A percentile compares a stretch with the other conserved stretches of the same genome.
phyloP scores from a whole-genome alignment of 2,888 invertebrate genomes.

The Trichogramma evanescens region DNA sequence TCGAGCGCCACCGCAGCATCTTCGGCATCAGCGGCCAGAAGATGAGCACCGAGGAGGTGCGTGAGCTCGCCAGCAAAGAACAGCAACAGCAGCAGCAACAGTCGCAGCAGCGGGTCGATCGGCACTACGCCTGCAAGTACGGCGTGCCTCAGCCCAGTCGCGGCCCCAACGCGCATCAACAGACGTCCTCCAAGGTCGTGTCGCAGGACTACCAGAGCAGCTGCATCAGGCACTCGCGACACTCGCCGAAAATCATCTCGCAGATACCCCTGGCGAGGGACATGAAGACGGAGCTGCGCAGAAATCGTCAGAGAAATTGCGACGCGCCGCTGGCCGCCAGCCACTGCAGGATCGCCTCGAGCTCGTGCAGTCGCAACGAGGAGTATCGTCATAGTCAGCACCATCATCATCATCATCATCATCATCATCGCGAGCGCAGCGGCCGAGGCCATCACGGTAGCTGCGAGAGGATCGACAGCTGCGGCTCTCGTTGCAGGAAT shows the following conservation, averaged over 20 bases:
- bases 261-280: conserved; percentile 29
- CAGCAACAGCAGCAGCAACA: not conserved
- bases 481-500: no score
- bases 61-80: conserved; percentile 24
- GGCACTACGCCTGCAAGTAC: not conserved
- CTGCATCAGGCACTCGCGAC: conserved; percentile 6
- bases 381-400: no score
- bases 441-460: no score
- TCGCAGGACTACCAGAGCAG: not conserved
- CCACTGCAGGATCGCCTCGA: no score
- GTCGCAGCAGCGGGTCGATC: not conserved
- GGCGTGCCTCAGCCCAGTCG: not conserved
- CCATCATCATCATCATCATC: no score
- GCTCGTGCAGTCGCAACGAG: no score
- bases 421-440: no score
- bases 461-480: no score
- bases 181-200: not conserved
- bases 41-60: conserved; percentile 32
- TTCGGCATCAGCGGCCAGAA: conserved; percentile 27
- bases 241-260: conserved; percentile 28
- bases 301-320: conserved; percentile 29
- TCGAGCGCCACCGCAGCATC: conserved; percentile 31
- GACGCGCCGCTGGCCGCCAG: conserved; percentile 18
- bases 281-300: conserved; percentile 30
- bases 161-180: not conserved